Conservation (phyloP, 2,888 invertebrate genomes). For the Drosophila leonis region DNA sequence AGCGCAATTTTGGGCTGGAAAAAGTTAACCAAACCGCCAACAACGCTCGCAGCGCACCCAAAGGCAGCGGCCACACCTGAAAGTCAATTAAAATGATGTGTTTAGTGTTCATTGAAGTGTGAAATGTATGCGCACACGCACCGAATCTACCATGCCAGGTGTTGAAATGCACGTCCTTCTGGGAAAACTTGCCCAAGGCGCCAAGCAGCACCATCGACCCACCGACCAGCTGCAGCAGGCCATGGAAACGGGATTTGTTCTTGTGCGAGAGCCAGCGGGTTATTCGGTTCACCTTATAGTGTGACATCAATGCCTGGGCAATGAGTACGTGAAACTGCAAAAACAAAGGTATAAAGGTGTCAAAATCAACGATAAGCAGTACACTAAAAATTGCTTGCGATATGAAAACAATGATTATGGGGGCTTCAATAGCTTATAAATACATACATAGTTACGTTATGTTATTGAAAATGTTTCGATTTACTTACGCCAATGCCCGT, state of each 20-base stretch:
- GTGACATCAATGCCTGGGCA: slow-evolving; percentile 84
- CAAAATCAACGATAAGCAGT: slow-evolving; percentile 14
- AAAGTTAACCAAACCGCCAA: slow-evolving; percentile 81
- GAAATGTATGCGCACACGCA: slow-evolving; percentile 52
- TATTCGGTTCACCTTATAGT: slow-evolving; percentile 82
- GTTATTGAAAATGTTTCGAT: background rate
- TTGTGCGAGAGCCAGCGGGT: slow-evolving; percentile 81
- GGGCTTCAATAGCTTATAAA: background rate
- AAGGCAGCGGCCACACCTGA: slow-evolving; percentile 78
- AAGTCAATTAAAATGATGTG: slow-evolving; percentile 27
- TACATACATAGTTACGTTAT: background rate
- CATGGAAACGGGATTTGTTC: slow-evolving; percentile 82
- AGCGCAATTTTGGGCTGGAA: slow-evolving; percentile 79
- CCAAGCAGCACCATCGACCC: slow-evolving; percentile 82
- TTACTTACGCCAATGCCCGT: slow-evolving; percentile 80
- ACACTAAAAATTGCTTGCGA: slow-evolving; percentile 3
- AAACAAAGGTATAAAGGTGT: slow-evolving; percentile 11
- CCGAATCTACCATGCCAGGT: slow-evolving; percentile 83
- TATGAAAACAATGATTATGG: slow-evolving; percentile 34
- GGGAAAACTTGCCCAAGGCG: slow-evolving; percentile 76
- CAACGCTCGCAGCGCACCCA: slow-evolving; percentile 77
- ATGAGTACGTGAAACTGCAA: slow-evolving; percentile 82
- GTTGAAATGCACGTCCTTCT: slow-evolving; percentile 79
- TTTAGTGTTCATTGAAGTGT: slow-evolving; percentile 17
- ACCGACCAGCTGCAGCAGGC: slow-evolving; percentile 81